Conservation (phyloP, 2,888 invertebrate species). For the Euphydryas editha region DNA sequence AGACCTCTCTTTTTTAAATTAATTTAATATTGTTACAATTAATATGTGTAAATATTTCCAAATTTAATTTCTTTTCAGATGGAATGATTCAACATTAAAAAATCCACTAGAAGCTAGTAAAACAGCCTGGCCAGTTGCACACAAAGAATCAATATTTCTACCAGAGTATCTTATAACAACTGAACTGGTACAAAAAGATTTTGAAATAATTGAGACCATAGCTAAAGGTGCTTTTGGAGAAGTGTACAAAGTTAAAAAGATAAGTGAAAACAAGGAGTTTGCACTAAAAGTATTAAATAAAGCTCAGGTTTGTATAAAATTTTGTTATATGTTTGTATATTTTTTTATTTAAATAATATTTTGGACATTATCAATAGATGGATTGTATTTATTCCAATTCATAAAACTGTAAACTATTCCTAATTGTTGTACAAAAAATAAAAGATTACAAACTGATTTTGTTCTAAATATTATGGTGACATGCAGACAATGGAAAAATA, state of each 20-base stretch:
- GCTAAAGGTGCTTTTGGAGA: constrained; percentile 96
- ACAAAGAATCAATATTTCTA: constrained; percentile 92
- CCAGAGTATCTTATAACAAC: constrained; percentile 93
- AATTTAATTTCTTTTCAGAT: constrained; percentile 70
- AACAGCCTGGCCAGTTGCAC: constrained; percentile 92
- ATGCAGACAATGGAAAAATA: too few relatives aligned
- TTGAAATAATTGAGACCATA: constrained; percentile 87
- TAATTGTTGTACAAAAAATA: too few relatives aligned
- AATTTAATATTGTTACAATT: too few relatives aligned
- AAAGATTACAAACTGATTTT: too few relatives aligned
- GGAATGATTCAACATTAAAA: constrained; percentile 86
- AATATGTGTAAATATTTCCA: not conserved
- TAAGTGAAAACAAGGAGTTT: constrained; percentile 86
- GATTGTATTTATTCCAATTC: too few relatives aligned
- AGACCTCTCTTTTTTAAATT: too few relatives aligned
- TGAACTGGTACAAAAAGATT: constrained; percentile 83
- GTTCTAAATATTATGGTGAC: too few relatives aligned
- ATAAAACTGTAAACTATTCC: too few relatives aligned
- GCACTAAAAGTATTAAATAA: constrained; percentile 94
- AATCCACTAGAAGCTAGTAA: constrained; percentile 85
- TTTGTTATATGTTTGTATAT: too few relatives aligned
- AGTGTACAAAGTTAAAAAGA: constrained; percentile 91
- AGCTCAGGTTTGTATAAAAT: constrained; percentile 84
- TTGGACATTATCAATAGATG: too few relatives aligned
- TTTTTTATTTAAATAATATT: too few relatives aligned